Percentiles rank a stretch among this genome's conserved stretches.
Conservation (phyloP, 2,113 vertebrate genomes). For the Motacilla tschutschensis region DNA sequence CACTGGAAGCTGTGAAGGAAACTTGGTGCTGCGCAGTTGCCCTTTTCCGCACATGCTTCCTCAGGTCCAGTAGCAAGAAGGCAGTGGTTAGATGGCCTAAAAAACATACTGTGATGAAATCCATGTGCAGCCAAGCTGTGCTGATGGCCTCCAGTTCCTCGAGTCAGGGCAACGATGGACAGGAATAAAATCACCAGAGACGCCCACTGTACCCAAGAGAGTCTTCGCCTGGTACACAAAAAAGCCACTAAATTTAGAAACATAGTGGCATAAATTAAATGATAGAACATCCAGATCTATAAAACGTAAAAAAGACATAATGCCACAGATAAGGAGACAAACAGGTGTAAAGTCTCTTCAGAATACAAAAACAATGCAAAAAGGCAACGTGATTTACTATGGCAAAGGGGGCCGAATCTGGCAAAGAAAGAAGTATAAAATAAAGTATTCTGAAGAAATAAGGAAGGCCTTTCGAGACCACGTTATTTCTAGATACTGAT, state of each 20-base stretch:
- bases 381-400: rapidly evolving
- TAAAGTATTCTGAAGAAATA: neutral
- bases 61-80: slow-evolving; percentile 71
- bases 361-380: neutral
- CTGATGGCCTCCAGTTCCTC: slow-evolving; percentile 76
- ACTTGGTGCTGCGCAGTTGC: slow-evolving; percentile 38
- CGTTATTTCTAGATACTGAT: neutral
- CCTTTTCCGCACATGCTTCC: slow-evolving; percentile 62
- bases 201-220: slow-evolving; percentile 94
- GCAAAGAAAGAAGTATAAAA: neutral
- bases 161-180: slow-evolving; percentile 87
- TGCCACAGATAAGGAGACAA: neutral
- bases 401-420: neutral
- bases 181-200: slow-evolving; percentile 90
- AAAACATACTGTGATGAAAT: slow-evolving; percentile 78
- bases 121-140: slow-evolving; percentile 71
- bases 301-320: neutral
- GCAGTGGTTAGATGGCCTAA: slow-evolving; percentile 87
- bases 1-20: slow-evolving; percentile 75
- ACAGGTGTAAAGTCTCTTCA: neutral
- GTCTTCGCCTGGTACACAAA: slow-evolving; percentile 79
- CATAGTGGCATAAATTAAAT: neutral
- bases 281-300: neutral
- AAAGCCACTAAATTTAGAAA: slow-evolving; percentile 32
- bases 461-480: neutral